These are phyloP conservation scores for Dione juno DNA, from an alignment of 2,888 invertebrate species.

Conservation along the genomic window DNA sequence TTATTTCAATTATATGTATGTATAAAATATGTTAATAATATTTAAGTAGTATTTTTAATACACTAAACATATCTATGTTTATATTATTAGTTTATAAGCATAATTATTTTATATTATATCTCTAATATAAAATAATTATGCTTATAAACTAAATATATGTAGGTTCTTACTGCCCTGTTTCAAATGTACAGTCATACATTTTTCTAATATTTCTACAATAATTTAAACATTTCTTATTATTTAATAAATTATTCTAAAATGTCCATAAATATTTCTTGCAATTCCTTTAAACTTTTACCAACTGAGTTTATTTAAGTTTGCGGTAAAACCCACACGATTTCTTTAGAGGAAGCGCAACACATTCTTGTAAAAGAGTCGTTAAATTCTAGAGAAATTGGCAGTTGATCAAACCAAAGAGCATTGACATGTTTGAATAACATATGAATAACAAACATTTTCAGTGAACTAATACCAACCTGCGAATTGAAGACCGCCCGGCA, in stretches of 20 bases:
- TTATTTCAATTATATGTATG: not conserved
- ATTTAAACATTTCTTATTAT: not conserved
- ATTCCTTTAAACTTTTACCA: constrained; percentile 2
- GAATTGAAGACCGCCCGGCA: constrained; percentile 63
- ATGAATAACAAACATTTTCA: constrained; percentile 36
- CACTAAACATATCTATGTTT: too few relatives aligned
- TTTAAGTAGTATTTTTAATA: not conserved
- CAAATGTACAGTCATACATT: too few relatives aligned
- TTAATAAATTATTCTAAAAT: not conserved
- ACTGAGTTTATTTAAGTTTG: constrained; percentile 49
- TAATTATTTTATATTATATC: not conserved
- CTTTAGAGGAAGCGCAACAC: constrained; percentile 47
- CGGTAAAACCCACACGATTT: constrained; percentile 63
- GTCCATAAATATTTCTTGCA: not conserved
- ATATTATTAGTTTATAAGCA: too few relatives aligned
- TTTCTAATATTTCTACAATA: too few relatives aligned
- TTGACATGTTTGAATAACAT: constrained; percentile 34
- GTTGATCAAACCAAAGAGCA: constrained; percentile 24
- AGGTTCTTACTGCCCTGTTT: too few relatives aligned
- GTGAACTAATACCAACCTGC: constrained; percentile 68
- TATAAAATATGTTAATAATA: not conserved
- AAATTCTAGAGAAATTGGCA: constrained; percentile 41
- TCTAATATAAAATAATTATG: not conserved
- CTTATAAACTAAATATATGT: too few relatives aligned
- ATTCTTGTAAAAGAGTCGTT: constrained; percentile 6